These are phyloP conservation scores for Otolemur garnettii DNA, from an alignment of 2,113 vertebrate genomes.

Conservation along the genomic window DNA sequence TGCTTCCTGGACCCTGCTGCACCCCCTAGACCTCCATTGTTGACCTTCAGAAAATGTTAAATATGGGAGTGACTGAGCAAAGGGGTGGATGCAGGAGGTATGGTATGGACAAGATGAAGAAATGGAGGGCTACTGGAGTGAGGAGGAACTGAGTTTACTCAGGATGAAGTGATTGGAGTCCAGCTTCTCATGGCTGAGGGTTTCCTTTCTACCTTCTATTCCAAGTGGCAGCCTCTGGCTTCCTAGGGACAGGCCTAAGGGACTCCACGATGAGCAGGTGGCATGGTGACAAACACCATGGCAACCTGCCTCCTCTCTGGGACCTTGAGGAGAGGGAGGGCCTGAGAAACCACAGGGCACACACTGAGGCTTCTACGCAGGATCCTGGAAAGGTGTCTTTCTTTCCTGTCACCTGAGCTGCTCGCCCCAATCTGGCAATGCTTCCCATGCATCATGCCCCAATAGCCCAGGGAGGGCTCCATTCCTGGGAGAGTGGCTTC, in stretches of 20 bases:
- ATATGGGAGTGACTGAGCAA: background rate
- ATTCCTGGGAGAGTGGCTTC: slow-evolving; percentile 11
- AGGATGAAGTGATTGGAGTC: background rate
- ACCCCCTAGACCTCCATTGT: too few relatives aligned
- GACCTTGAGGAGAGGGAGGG: background rate
- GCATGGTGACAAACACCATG: slow-evolving; percentile 49
- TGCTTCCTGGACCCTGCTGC: background rate
- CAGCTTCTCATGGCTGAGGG: background rate
- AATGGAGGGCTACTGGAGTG: background rate
- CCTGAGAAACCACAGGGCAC: background rate
- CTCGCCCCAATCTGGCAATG: too few relatives aligned
- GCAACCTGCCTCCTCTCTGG: slow-evolving; percentile 58
- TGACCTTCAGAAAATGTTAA: background rate
- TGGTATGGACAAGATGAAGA: background rate
- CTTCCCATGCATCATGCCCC: too few relatives aligned
- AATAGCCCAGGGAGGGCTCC: too few relatives aligned
- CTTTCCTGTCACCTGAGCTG: background rate
- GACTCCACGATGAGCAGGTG: slow-evolving; percentile 48
- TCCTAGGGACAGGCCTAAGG: slow-evolving; percentile 32
- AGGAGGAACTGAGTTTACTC: background rate
- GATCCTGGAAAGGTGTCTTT: background rate
- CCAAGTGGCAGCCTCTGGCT: slow-evolving; percentile 48
- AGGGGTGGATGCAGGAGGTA: background rate
- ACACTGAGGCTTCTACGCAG: background rate
- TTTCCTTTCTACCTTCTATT: slow-evolving; percentile 35